Percentiles rank a stretch among this genome's conserved stretches.
Conservation (phyloP, 1,140 invertebrate species). For the Ips nitidus region DNA sequence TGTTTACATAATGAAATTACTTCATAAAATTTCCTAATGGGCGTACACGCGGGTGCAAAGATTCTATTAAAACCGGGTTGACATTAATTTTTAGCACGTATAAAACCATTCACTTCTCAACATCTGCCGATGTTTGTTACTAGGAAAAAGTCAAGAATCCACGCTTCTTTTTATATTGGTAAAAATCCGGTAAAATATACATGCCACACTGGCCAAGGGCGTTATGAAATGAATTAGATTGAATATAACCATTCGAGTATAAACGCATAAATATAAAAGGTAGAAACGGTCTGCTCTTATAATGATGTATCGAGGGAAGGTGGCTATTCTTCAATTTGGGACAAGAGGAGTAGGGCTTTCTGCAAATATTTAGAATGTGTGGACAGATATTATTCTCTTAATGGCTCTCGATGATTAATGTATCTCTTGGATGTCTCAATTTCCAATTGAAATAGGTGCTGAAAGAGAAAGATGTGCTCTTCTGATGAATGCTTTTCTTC, state of each 20-base stretch:
- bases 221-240: conserved; percentile 3
- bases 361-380: conserved; percentile 39
- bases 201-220: conserved; percentile 33
- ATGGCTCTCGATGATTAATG: conserved; percentile 35
- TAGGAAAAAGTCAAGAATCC: neutral
- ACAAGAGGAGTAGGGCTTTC: conserved; percentile 29
- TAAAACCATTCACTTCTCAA: neutral
- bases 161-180: conserved; percentile 6
- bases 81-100: neutral
- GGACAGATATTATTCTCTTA: conserved; percentile 37
- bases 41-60: neutral
- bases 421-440: conserved; percentile 2
- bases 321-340: conserved; percentile 24
- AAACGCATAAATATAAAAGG: conserved; percentile 25
- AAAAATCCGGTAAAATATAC: conserved; percentile 25
- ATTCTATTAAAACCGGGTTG: conserved; percentile 4
- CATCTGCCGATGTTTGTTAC: conserved; percentile 2
- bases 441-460: neutral
- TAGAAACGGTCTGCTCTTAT: conserved; percentile 21
- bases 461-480: too few species aligned
- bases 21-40: conserved; percentile 8
- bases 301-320: conserved; percentile 21
- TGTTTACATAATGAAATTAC: conserved; percentile 14
- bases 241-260: conserved; percentile 1
- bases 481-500: too few species aligned